Base-by-base conservation (phyloP, 2,113 vertebrate genomes). In the Mesoclemmys tuberculata region DNA sequence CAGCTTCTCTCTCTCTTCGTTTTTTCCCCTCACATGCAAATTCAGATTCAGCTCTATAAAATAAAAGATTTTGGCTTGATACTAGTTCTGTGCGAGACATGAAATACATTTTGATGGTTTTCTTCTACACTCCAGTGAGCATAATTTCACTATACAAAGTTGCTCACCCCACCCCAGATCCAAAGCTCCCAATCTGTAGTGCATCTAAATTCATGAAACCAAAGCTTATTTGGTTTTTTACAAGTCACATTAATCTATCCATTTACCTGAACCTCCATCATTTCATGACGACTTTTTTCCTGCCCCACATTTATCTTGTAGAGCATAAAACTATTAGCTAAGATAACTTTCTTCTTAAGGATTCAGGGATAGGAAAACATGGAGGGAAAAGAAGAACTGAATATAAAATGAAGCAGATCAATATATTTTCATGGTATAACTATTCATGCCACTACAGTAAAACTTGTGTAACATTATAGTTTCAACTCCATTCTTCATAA, bases 41-140 rank as follows among this genome's bases (percentile, higher is more conserved):
- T 92, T 88, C 95, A 95, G 54, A 90, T 84, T 90, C 90, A 75
- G n/a, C 87, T 90, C 82, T 18, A 11, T 58, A 91, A 93, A 97
- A 97, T 87, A 88, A 88, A 96, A 96, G 64, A 88, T 88, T 38
- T 82, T 81, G 4, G n/a, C 74, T 92, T 51, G 41, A 84, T 92
- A 83, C 51, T 54, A 82, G 52, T 90, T 84, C 90, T 49, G 26
- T 44, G 88, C 81, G 85, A 94, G 68, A 91, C 5, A 35, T 10
- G 2, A 94, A 96, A 91, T 93, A 88, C 54, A 83, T 87, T 85
- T 87, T 81, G 52, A 88, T 49, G 1, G 22, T 93, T 96, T 96
- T 87, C 64, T 93, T 95, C 82, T 88, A 41, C 88, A 94, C 68
- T 87, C 48, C 87, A 61, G 38, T 41, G 52, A 58, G 81, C 78